Evolutionary conservation across 2,888 invertebrate species (phyloP).

Genomic region (Agrochola lota): DNA sequence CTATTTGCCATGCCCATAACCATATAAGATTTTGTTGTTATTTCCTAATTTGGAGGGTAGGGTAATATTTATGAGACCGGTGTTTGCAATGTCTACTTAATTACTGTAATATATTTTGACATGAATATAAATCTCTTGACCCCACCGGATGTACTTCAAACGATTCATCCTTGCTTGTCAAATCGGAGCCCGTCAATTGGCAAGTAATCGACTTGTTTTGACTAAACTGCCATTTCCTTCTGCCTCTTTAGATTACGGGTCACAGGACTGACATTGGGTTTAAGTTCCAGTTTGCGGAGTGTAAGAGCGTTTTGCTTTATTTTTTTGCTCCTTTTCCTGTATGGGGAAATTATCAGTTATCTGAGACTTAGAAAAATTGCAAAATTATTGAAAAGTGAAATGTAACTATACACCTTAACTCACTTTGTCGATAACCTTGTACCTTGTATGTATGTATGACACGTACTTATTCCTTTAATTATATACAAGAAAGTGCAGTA

Average conservation of each 20-base stretch:
- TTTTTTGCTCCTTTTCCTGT: conserved; percentile 20
- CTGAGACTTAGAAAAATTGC: neutral
- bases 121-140: conserved; percentile 30
- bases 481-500: conserved; percentile 28
- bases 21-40: conserved; percentile 48
- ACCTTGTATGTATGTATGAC: neutral
- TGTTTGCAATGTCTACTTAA: conserved; percentile 31
- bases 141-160: conserved; percentile 48
- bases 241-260: conserved; percentile 11
- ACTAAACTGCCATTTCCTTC: conserved; percentile 72
- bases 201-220: conserved; percentile 70
- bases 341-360: neutral
- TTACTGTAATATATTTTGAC: conserved; percentile 23
- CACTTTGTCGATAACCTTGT: neutral
- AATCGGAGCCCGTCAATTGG: conserved; percentile 73
- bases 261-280: conserved; percentile 3
- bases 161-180: conserved; percentile 62
- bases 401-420: neutral
- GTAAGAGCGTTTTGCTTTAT: conserved; percentile 17
- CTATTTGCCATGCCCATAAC: conserved; percentile 50
- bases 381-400: conserved; percentile 22
- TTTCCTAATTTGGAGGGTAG: conserved; percentile 45
- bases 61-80: conserved; percentile 43
- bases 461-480: conserved; percentile 14
- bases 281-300: conserved; percentile 9